Conservation (phyloP, 2,888 invertebrate genomes). For the Drosophila setosimentum region DNA sequence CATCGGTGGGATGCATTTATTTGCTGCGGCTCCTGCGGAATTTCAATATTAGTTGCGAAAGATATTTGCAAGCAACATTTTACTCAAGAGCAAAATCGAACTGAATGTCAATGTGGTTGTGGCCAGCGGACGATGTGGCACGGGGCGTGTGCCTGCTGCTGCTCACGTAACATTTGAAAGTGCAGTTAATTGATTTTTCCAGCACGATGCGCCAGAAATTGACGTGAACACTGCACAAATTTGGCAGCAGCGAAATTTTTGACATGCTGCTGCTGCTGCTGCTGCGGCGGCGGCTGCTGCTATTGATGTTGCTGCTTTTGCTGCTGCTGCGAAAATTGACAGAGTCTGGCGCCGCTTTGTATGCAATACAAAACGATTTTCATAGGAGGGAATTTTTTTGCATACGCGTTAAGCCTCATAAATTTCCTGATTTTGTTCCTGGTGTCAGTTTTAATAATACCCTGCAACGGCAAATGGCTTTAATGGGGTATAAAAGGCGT, state of each 20-base stretch:
- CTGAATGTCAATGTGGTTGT: not conserved
- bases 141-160: not conserved
- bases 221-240: conserved; percentile 25
- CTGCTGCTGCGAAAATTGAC: conserved; percentile 46
- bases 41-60: conserved; percentile 75
- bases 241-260: conserved; percentile 23
- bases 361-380: conserved; percentile 43
- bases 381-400: not conserved
- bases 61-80: conserved; percentile 59
- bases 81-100: conserved; percentile 5
- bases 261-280: conserved; percentile 30
- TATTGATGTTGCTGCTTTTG: conserved; percentile 7
- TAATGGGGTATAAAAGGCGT: not conserved
- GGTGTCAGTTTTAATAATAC: conserved; percentile 55
- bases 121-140: not conserved
- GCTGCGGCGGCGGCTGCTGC: conserved; percentile 13
- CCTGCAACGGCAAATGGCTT: not conserved
- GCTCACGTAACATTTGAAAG: conserved; percentile 76
- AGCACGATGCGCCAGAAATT: conserved; percentile 66
- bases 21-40: conserved; percentile 63
- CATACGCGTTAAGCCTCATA: conserved; percentile 60
- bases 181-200: conserved; percentile 79
- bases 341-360: conserved; percentile 54
- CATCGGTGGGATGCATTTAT: conserved; percentile 57
- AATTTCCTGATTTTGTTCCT: conserved; percentile 62